phyloP scores from a whole-genome alignment of 2,888 invertebrate genomes.

The Ectropis crepuscularia region DNA sequence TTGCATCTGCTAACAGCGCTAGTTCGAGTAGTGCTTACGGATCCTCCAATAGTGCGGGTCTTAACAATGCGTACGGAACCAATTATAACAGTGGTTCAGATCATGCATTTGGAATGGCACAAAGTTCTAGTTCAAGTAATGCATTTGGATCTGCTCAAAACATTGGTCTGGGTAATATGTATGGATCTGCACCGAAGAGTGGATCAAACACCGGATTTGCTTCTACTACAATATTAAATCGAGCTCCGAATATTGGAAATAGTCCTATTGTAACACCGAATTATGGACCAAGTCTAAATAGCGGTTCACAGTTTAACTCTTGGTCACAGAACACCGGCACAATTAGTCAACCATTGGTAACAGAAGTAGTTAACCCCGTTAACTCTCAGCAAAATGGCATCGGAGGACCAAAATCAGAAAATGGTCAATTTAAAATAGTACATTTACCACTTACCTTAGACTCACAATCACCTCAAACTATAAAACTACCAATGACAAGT shows the following conservation, averaged over 20 bases:
- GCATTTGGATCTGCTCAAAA: background rate
- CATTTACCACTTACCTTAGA: background rate
- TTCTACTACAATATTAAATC: no score
- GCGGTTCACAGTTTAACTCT: background rate
- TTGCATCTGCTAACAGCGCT: background rate
- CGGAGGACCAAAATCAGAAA: background rate
- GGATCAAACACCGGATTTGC: no score
- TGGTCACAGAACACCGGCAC: background rate
- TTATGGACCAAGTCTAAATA: background rate
- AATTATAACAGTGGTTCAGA: background rate
- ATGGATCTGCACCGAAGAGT: no score
- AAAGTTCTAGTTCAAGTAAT: background rate
- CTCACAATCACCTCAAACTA: background rate
- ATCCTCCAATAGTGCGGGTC: no score
- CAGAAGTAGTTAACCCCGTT: background rate
- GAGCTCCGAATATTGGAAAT: no score
- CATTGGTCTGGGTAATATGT: no score
- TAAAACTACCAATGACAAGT: background rate
- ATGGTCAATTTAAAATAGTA: slow-evolving; percentile 2
- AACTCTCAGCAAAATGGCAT: background rate
- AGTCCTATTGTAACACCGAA: background rate
- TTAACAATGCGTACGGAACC: background rate
- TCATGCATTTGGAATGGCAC: background rate
- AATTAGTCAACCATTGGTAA: background rate
- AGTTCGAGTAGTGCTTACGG: background rate